Conservation (phyloP, 2,113 vertebrate species). For the Charina bottae region DNA sequence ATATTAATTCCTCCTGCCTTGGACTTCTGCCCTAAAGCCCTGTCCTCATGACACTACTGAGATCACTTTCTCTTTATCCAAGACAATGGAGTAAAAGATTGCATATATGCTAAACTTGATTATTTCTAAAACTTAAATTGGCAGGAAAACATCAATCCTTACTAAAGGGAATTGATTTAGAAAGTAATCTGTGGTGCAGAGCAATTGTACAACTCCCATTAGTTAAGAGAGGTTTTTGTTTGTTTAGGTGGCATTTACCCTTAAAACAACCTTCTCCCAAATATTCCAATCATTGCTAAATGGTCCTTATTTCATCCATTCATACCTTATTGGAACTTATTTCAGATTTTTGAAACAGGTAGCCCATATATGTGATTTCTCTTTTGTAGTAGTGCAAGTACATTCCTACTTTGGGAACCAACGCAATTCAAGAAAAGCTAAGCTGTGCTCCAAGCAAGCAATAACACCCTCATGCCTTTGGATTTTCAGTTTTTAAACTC, state of each 20-base stretch:
- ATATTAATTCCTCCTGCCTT: background rate
- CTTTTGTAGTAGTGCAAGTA: background rate
- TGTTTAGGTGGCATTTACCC: background rate
- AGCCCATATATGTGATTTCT: background rate
- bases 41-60: background rate
- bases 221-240: background rate
- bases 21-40: background rate
- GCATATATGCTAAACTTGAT: background rate
- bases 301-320: background rate
- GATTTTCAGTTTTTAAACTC: conserved; percentile 22
- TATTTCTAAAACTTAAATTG: background rate
- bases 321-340: background rate
- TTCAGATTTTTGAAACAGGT: conserved; percentile 6
- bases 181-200: background rate
- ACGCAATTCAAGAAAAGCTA: conserved; percentile 18
- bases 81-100: background rate
- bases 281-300: background rate
- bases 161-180: background rate
- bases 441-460: background rate
- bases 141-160: background rate
- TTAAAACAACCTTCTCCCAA: background rate
- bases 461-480: background rate
- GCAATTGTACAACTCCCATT: background rate
- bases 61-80: background rate
- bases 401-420: background rate